Evolutionary conservation across 2,888 invertebrate genomes (phyloP).

Genomic region (Lepidonotus clava): DNA sequence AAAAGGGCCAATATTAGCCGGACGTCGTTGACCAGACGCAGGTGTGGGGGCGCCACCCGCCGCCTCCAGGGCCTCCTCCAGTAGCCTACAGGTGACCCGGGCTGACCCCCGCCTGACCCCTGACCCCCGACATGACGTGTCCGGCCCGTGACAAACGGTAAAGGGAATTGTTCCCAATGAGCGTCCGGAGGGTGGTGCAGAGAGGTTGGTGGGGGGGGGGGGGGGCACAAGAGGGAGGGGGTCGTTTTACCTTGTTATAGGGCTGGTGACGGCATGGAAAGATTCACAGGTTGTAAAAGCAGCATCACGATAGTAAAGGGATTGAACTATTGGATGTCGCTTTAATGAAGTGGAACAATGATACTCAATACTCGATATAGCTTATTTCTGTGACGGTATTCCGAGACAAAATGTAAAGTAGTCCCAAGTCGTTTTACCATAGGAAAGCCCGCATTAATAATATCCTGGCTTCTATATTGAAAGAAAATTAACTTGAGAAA

Average conservation of each 20-base stretch:
- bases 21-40: no score
- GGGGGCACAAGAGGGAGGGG: neutral
- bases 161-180: constrained; percentile 13
- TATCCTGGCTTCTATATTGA: no score
- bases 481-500: no score
- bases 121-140: neutral
- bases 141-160: neutral
- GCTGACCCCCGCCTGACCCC: neutral
- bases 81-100: constrained; percentile 17
- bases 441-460: no score
- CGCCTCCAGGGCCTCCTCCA: neutral
- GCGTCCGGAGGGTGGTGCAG: neutral
- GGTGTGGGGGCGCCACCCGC: constrained; percentile 3
- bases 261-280: neutral
- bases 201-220: neutral
- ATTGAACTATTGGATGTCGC: no score
- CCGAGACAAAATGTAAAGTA: no score
- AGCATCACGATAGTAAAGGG: no score
- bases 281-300: neutral
- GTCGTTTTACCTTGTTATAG: neutral
- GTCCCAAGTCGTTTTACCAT: no score
- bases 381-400: no score
- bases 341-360: no score
- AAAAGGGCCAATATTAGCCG: no score
- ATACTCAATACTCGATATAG: no score